Evolutionary conservation across 2,888 invertebrate species (phyloP), one percentile per base, ranked within the genome.

Genomic region (Mesopsocus fuscifrons): DNA sequence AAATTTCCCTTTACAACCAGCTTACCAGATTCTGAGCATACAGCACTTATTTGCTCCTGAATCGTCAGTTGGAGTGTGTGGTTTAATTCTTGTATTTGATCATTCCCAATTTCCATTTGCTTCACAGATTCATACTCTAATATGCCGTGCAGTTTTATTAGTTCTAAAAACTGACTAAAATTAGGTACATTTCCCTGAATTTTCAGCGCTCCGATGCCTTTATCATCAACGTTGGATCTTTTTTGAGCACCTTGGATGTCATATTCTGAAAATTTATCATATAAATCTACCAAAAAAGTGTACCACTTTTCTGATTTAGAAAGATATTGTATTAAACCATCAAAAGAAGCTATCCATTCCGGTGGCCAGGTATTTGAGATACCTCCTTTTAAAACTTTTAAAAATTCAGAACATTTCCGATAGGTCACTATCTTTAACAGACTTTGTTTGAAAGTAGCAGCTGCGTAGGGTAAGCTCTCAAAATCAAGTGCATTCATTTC

Each of bases 1-100:
- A 30, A 30, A 30, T n/a, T 30, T n/a, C 30, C 30, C n/a, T n/a
- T 30, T 30, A 30, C 30, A 30, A 30, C n/a, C n/a, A 30, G 30
- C n/a, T 30, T 30, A 30, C 30, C 30, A 11, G 30, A 30, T 30
- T 30, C 30, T 30, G n/a, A 30, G n/a, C 30, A 30, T 30, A 11
- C 9, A 11, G n/a, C n/a, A 11, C n/a, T n/a, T n/a, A n/a, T 9
- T 30, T 30, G 9, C 9, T 30, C 9, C n/a, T 30, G 9, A 30
- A 30, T 9, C 9, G 30, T 30, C n/a, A 30, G n/a, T 11, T 30
- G 9, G 9, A 30, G n/a, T 30, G n/a, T n/a, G 30, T 30, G 9
- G 30, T 30, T 30, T n/a, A 30, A n/a, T n/a, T 30, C 30, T 30
- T 30, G 9, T n/a, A 30, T 9, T 30, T n/a, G 9, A 11, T 30